A percentile compares a stretch with the other conserved stretches of the same genome.
phyloP scores from a whole-genome alignment of 2,113 vertebrate species.

The Columbina picui region DNA sequence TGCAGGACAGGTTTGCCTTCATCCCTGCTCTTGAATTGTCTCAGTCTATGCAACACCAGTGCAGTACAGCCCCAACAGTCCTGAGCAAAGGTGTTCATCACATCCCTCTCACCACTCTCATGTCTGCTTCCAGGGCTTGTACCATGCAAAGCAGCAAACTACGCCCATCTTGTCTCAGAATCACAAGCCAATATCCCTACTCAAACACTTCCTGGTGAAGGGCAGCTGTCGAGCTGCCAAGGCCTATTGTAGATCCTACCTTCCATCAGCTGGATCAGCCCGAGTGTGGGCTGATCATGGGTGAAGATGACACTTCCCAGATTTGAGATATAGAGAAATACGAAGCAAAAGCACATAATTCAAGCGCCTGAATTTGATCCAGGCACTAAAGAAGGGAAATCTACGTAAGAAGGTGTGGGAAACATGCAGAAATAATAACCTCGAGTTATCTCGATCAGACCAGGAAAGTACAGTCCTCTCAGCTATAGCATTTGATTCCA shows the following conservation, averaged over 20 bases:
- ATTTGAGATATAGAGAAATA: background rate
- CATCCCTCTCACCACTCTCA: background rate
- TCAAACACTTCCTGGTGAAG: background rate
- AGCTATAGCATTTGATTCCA: background rate
- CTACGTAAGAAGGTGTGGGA: background rate
- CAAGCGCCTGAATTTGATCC: background rate
- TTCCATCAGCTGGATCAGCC: background rate
- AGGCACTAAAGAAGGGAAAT: background rate
- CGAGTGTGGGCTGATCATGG: background rate
- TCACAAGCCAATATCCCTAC: background rate
- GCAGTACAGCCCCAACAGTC: background rate
- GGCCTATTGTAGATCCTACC: background rate
- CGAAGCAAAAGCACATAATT: background rate
- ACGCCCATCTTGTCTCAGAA: background rate
- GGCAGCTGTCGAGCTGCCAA: background rate
- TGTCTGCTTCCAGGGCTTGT: background rate
- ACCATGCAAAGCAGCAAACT: background rate
- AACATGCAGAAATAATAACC: background rate
- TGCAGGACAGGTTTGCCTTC: background rate
- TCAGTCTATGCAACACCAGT: background rate
- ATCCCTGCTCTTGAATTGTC: background rate
- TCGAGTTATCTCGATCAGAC: background rate
- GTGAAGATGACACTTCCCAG: background rate
- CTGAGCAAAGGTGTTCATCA: background rate
- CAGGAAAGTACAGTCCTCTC: background rate